Conservation (phyloP, 2,797 vertebrate genomes). For the Telmatherina bonti region DNA sequence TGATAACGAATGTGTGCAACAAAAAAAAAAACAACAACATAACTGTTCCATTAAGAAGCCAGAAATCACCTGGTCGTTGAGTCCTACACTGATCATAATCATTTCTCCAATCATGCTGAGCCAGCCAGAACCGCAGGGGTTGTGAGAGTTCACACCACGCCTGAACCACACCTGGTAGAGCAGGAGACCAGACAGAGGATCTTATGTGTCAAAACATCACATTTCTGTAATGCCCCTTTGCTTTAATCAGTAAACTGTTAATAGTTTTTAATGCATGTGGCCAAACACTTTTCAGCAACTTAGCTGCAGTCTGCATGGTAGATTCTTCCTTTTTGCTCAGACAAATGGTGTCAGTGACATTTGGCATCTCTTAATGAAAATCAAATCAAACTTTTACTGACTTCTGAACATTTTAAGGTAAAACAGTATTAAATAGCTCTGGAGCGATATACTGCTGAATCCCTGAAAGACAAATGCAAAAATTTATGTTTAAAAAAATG, state of each 20-base stretch:
- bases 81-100: constrained; percentile 93
- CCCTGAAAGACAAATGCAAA: too few species aligned
- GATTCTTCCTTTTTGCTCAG: too few species aligned
- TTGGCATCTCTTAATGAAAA: too few species aligned
- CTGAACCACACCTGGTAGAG: constrained; percentile 94
- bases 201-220: background rate
- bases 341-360: too few species aligned
- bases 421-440: too few species aligned
- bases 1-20: background rate
- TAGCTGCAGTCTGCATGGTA: background rate
- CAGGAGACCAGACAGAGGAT: constrained; percentile 6
- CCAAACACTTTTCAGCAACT: background rate
- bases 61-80: constrained; percentile 91
- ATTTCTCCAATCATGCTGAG: constrained; percentile 97
- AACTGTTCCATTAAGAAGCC: background rate
- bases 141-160: constrained; percentile 94
- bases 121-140: constrained; percentile 96
- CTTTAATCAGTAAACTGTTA: background rate
- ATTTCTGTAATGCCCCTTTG: background rate
- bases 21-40: background rate
- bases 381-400: too few species aligned
- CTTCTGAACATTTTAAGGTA: too few species aligned
- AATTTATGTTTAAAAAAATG: too few species aligned
- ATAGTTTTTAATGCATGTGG: background rate
- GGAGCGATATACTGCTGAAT: too few species aligned